phyloP scores from a whole-genome alignment of 2,113 vertebrate genomes.

The Pagrus major region DNA sequence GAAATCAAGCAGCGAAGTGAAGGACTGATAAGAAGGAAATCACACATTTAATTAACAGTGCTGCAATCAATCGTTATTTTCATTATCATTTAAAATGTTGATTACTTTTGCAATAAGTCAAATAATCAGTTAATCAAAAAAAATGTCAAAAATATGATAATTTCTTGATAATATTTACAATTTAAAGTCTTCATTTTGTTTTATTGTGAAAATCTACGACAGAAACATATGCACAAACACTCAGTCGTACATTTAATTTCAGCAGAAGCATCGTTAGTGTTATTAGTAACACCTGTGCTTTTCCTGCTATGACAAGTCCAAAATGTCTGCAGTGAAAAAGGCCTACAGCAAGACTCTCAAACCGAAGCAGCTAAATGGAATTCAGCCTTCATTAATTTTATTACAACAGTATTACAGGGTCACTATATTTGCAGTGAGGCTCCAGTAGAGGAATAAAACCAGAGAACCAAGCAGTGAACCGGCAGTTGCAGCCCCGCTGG shows the following conservation, averaged over 20 bases:
- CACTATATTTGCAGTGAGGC: background rate
- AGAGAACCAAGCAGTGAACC: background rate
- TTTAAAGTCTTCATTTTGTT: too few species aligned
- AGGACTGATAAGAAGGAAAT: background rate
- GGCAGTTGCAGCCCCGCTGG: background rate
- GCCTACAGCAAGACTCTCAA: background rate
- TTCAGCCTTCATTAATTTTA: conserved; percentile 17
- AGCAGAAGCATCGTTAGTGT: too few species aligned
- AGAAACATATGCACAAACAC: too few species aligned
- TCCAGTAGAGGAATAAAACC: conserved; percentile 8
- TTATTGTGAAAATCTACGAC: too few species aligned
- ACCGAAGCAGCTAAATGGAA: conserved; percentile 7
- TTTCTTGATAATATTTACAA: too few species aligned
- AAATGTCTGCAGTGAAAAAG: background rate
- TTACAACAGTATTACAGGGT: background rate
- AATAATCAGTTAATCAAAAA: background rate
- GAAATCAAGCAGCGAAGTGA: background rate
- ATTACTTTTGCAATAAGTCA: background rate
- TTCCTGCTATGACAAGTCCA: background rate
- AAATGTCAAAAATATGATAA: background rate
- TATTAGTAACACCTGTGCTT: too few species aligned
- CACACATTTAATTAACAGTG: background rate
- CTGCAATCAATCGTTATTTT: background rate
- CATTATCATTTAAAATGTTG: background rate
- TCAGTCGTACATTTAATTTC: too few species aligned